Evolutionary conservation across 2,888 invertebrate species (phyloP).

Genomic region (Lymantria monacha): DNA sequence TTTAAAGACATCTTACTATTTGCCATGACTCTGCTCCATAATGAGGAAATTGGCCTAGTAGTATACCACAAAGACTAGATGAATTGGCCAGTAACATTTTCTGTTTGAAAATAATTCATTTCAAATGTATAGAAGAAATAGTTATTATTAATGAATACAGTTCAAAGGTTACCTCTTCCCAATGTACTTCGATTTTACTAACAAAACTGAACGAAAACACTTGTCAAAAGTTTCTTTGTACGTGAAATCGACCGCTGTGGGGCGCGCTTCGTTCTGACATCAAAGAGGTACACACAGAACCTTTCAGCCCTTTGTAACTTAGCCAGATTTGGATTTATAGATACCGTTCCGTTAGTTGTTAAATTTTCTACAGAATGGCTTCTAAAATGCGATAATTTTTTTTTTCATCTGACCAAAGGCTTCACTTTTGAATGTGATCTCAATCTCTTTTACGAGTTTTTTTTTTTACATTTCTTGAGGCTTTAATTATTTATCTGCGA

Average conservation of each 20-base stretch:
- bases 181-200: slow-evolving; percentile 14
- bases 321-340: slow-evolving; percentile 27
- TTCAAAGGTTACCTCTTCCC: neutral
- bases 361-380: slow-evolving; percentile 5
- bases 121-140: too few species aligned
- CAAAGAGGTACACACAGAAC: slow-evolving; percentile 24
- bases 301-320: slow-evolving; percentile 31
- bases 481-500: too few species aligned
- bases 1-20: too few species aligned
- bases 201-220: slow-evolving; percentile 18
- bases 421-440: too few species aligned
- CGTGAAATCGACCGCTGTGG: slow-evolving; percentile 24
- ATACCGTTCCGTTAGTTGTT: slow-evolving; percentile 16
- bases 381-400: slow-evolving; percentile 9
- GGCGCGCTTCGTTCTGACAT: slow-evolving; percentile 17
- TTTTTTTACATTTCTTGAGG: too few species aligned
- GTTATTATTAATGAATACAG: too few species aligned
- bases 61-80: too few species aligned
- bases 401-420: neutral
- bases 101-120: too few species aligned
- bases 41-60: too few species aligned
- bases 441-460: too few species aligned
- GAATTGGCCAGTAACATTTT: too few species aligned
- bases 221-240: slow-evolving; percentile 23
- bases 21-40: too few species aligned